A percentile compares a stretch with the other conserved stretches of the same genome.
Evolutionary conservation across 2,113 vertebrate species (phyloP).

Genomic region (Perca fluviatilis): DNA sequence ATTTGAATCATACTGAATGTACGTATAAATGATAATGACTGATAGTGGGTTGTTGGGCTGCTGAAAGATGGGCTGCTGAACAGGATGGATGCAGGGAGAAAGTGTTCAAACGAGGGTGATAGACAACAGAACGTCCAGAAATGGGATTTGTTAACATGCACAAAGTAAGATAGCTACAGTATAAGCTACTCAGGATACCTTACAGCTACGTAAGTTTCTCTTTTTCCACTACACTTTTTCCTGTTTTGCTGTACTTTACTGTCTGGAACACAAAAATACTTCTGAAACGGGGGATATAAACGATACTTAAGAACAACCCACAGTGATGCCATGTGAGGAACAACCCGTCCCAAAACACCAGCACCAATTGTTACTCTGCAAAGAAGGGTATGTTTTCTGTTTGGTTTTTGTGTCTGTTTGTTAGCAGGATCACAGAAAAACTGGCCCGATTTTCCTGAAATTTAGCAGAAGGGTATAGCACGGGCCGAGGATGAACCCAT

Average conservation of each 20-base stretch:
- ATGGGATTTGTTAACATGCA: background rate
- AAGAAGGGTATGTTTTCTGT: too few relatives aligned
- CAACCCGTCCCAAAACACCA: too few relatives aligned
- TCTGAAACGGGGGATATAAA: background rate
- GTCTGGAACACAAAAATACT: background rate
- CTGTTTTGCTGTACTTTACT: background rate
- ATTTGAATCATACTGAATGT: conserved; percentile 32
- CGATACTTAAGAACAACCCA: too few relatives aligned
- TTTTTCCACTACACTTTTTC: background rate
- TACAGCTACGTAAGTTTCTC: background rate
- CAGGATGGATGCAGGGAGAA: background rate
- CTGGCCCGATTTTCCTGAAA: too few relatives aligned
- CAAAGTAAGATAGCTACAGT: background rate
- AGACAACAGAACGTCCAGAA: background rate
- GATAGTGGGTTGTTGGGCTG: background rate
- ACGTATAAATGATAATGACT: conserved; percentile 33
- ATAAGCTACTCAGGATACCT: background rate
- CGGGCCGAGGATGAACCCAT: too few relatives aligned
- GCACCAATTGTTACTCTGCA: too few relatives aligned
- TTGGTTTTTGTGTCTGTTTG: too few relatives aligned
- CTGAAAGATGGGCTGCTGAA: background rate
- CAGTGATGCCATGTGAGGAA: too few relatives aligned
- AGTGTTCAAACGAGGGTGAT: background rate
- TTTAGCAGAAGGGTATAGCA: too few relatives aligned
- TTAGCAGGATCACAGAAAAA: too few relatives aligned